Conservation (phyloP, 53 echinoderm and acorn worm species). For the Holothuria leucospilota region DNA sequence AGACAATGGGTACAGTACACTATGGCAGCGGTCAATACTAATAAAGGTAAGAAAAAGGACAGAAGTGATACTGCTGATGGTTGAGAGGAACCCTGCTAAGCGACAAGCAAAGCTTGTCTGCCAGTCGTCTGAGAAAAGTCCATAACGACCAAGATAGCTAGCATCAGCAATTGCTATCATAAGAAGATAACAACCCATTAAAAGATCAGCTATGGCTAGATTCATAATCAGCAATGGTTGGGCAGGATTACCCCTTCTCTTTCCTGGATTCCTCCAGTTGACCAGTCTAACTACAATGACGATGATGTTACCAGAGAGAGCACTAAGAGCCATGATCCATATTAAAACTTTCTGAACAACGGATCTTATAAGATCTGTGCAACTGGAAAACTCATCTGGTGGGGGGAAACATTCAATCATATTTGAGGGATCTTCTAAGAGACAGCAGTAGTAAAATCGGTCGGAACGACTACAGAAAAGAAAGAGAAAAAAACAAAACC, state of each 20-base stretch:
- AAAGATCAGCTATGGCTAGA: slow-evolving; percentile 37
- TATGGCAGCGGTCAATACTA: slow-evolving; percentile 57
- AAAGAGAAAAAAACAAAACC: not conserved
- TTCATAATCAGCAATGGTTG: slow-evolving; percentile 40
- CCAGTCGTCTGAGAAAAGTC: slow-evolving; percentile 31
- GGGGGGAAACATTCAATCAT: slow-evolving; percentile 45
- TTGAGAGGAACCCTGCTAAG: slow-evolving; percentile 50
- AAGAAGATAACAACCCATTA: slow-evolving; percentile 31
- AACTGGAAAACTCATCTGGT: slow-evolving; percentile 67
- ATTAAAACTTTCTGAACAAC: slow-evolving; percentile 38
- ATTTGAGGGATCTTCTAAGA: slow-evolving; percentile 1
- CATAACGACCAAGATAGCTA: slow-evolving; percentile 25
- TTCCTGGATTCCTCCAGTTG: not conserved
- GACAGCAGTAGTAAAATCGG: slow-evolving; percentile 62
- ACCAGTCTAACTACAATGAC: slow-evolving; percentile 46
- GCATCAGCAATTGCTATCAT: slow-evolving; percentile 32
- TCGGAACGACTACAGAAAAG: slow-evolving; percentile 45
- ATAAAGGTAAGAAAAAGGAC: slow-evolving; percentile 64
- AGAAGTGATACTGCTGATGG: slow-evolving; percentile 62
- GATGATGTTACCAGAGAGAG: slow-evolving; percentile 59
- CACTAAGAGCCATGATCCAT: slow-evolving; percentile 62
- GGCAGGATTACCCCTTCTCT: not conserved
- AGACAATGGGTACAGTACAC: slow-evolving; percentile 51
- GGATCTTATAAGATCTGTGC: slow-evolving; percentile 57
- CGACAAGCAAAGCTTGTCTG: slow-evolving; percentile 18